Base-by-base conservation (phyloP, 2,888 invertebrate genomes). In the Zonitis immaculata region DNA sequence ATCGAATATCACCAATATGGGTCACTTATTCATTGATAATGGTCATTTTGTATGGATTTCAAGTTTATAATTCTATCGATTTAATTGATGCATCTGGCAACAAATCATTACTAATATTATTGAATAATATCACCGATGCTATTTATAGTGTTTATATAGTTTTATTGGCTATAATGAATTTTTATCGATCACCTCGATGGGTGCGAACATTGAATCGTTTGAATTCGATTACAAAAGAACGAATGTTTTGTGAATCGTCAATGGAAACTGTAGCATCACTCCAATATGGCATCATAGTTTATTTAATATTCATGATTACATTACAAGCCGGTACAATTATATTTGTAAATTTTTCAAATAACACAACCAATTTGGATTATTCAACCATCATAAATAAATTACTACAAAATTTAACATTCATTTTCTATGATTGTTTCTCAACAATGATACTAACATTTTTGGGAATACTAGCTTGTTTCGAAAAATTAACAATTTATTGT, bases 381-480 rank as follows among this genome's bases (percentile, higher is more conserved):
- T 56, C 62, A 20, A 62, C 64, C 11, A 61, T 71, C 26, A 22
- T 73, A 8, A 71, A 70, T 56, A 67, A 68, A 20, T 39, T 69
- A 1, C 56, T 68, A 1, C 69, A 73, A 44, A 70, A 63, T 46
- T 57, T 70, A 6, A 60, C 70, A 1, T 73, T 73, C 39, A 44
- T 66, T 1, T 69, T 76, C 47, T 73, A 73, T 56, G 39, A 65
- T 22, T n/a, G 66, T 1, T 70, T 74, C 42, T 64, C 69, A 32
- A 60, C 59, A 1, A 26, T 67, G 6, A 58, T 67, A 25, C 60
- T 66, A 2, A 39, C 67, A 1, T 54, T 70, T 28, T 67, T 70
- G 4, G 68, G 66, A 5, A 61, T 68, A 39, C 64, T 76, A 25
- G 72, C 66, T 3, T 76, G 76, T 55, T 76, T 74, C 49, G 75